Conservation (phyloP, 2,797 vertebrate species). For the Karalla daura region DNA sequence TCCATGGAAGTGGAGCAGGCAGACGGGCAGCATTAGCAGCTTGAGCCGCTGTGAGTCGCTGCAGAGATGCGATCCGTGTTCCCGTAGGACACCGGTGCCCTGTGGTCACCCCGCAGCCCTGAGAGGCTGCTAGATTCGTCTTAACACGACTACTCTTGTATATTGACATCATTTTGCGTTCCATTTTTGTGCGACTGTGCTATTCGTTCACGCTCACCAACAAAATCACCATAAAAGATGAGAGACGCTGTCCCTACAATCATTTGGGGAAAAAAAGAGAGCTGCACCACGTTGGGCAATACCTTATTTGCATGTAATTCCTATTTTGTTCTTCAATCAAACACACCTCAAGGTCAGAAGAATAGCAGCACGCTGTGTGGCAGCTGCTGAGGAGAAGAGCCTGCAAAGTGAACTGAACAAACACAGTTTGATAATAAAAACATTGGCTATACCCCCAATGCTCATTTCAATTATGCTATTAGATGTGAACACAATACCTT, state of each 20-base stretch:
- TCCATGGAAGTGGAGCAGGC: slow-evolving; percentile 19
- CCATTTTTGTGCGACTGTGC: background rate
- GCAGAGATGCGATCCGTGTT: slow-evolving; percentile 14
- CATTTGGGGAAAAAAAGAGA: slow-evolving; percentile 35
- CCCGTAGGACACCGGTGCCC: background rate
- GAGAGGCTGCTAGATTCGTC: slow-evolving; percentile 16
- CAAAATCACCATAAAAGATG: slow-evolving; percentile 37
- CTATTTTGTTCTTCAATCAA: slow-evolving; percentile 31
- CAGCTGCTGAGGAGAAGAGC: slow-evolving; percentile 23
- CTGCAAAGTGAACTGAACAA: slow-evolving; percentile 23
- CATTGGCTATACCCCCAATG: background rate
- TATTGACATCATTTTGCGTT: slow-evolving; percentile 39
- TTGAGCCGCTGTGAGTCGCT: slow-evolving; percentile 20
- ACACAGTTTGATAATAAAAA: slow-evolving; percentile 2
- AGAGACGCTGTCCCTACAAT: slow-evolving; percentile 16
- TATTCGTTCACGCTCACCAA: slow-evolving; percentile 8
- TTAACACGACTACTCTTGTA: slow-evolving; percentile 18
- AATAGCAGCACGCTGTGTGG: background rate
- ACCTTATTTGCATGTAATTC: slow-evolving; percentile 50
- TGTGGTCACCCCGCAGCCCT: slow-evolving; percentile 14
- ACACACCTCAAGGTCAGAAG: slow-evolving; percentile 49
- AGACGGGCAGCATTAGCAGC: slow-evolving; percentile 5
- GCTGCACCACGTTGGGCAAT: background rate
- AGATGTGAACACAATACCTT: background rate
- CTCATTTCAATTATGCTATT: slow-evolving; percentile 1